Evolutionary conservation across 2,113 vertebrate species (phyloP).

Genomic region (Patagioenas fasciata): DNA sequence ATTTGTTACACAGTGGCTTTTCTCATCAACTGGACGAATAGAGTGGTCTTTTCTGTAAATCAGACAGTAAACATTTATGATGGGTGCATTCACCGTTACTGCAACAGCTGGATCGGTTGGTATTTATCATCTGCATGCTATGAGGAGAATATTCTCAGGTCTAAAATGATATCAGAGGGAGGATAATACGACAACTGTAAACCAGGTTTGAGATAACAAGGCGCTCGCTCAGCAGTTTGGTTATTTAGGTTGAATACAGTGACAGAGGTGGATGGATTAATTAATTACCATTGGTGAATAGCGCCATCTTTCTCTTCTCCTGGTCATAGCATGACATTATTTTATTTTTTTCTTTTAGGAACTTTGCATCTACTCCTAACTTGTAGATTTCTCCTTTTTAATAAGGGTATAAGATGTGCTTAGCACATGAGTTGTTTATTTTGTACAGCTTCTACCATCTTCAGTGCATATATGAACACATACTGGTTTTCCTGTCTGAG

Average conservation of each 20-base stretch:
- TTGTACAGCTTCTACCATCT: not conserved
- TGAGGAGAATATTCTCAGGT: not conserved
- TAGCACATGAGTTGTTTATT: not conserved
- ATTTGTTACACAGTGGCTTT: conserved; percentile 25
- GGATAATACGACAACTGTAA: conserved; percentile 25
- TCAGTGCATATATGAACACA: not conserved
- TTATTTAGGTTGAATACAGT: not conserved
- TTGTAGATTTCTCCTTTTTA: not conserved
- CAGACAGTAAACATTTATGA: conserved; percentile 39
- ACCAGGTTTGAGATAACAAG: not conserved
- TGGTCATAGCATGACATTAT: not conserved
- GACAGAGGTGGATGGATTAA: not conserved
- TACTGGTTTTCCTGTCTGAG: not conserved
- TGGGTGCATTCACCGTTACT: conserved; percentile 44
- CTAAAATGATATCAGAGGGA: not conserved
- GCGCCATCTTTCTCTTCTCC: not conserved
- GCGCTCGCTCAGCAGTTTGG: too few relatives aligned
- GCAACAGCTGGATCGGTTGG: conserved; percentile 32
- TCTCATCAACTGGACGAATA: conserved; percentile 34
- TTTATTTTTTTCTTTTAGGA: rapidly evolving
- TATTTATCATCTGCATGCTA: conserved; percentile 1
- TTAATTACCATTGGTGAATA: not conserved
- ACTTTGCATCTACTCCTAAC: not conserved
- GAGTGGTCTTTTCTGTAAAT: conserved; percentile 34
- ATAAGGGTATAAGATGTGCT: not conserved